These are phyloP conservation scores for Limosa lapponica DNA, from an alignment of 2,797 vertebrate genomes.

Conservation along the genomic window DNA sequence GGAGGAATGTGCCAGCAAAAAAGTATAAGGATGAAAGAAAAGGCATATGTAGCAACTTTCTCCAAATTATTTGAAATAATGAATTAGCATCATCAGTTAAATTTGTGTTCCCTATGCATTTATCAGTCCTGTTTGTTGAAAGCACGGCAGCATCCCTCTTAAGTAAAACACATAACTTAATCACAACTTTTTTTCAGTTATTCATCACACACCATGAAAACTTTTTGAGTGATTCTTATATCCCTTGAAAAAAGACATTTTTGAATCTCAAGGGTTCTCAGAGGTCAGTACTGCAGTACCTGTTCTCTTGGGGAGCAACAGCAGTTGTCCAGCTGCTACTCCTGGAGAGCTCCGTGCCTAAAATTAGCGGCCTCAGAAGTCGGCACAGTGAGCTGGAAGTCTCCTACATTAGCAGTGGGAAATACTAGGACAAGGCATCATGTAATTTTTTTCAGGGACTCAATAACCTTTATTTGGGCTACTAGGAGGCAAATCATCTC, in stretches of 20 bases:
- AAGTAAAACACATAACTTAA: neutral
- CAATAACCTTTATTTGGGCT: neutral
- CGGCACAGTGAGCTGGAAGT: neutral
- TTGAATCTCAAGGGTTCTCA: neutral
- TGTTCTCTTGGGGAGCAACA: neutral
- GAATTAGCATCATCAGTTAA: neutral
- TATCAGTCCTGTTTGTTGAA: neutral
- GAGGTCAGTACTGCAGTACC: neutral
- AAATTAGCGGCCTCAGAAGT: neutral
- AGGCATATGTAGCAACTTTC: neutral
- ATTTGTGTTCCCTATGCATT: neutral
- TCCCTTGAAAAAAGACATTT: neutral
- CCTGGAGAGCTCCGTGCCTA: neutral
- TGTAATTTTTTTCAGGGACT: neutral
- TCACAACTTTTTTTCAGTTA: neutral
- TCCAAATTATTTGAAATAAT: slow-evolving; percentile 23
- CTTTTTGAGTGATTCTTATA: neutral
- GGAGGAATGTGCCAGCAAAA: slow-evolving; percentile 6
- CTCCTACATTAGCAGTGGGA: neutral
- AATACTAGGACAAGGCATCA: neutral
- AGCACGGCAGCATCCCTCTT: neutral
- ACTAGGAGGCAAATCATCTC: neutral
- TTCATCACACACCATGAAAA: neutral
- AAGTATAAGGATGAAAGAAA: slow-evolving; percentile 23
- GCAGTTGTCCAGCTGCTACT: neutral